A percentile compares a stretch with the other conserved stretches of the same genome.
Conservation (phyloP, 2,113 vertebrate species). For the Axis porcinus region DNA sequence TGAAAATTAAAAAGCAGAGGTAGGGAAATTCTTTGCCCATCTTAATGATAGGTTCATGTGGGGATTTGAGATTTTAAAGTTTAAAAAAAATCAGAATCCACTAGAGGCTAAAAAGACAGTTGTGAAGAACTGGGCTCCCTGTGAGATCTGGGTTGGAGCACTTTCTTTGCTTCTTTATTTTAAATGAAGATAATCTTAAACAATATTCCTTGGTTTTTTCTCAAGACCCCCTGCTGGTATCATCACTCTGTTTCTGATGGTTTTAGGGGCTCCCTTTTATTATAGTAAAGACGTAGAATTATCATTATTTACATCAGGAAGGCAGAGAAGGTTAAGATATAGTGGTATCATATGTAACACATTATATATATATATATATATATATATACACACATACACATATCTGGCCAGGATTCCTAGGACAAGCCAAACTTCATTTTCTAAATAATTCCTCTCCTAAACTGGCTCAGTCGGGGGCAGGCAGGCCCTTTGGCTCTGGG, state of each 20-base stretch:
- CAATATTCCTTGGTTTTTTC: constrained; percentile 38
- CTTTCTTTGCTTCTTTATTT: constrained; percentile 55
- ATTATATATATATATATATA: neutral
- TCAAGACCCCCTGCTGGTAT: neutral
- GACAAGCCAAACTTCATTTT: constrained; percentile 62
- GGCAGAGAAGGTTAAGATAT: neutral
- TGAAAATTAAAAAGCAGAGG: constrained; percentile 35
- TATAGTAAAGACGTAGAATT: constrained; percentile 37
- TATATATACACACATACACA: neutral
- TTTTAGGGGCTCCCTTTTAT: constrained; percentile 14
- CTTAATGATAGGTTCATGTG: constrained; percentile 33
- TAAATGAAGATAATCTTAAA: constrained; percentile 56
- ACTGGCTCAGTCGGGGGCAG: constrained; percentile 46
- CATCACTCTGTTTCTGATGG: constrained; percentile 42
- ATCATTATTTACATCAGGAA: constrained; percentile 15
- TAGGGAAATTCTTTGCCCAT: constrained; percentile 50
- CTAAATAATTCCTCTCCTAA: constrained; percentile 51
- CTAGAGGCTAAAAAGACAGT: constrained; percentile 32
- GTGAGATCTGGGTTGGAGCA: neutral
- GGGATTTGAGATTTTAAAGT: constrained; percentile 62
- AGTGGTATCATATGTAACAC: neutral
- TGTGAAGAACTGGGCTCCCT: constrained; percentile 26
- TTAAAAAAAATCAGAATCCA: constrained; percentile 47
- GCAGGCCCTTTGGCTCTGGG: constrained; percentile 18
- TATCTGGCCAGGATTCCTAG: neutral